phyloP scores from a whole-genome alignment of 92 coral and sea anemone genomes.

The Phenganax subtilis region DNA sequence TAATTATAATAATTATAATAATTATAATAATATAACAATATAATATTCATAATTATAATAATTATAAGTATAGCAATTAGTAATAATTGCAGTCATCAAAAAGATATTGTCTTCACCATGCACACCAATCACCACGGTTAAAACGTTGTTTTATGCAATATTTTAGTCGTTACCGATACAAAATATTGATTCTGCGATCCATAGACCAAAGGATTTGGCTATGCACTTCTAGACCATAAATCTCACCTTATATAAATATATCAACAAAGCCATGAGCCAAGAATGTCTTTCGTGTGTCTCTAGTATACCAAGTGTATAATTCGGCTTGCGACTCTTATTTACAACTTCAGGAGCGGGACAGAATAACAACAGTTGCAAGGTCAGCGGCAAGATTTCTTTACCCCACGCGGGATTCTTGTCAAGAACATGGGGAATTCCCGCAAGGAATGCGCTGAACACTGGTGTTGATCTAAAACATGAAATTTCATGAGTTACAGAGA shows the following conservation, averaged over 20 bases:
- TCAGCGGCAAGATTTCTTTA: slow-evolving; percentile 74
- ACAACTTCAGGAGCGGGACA: slow-evolving; percentile 95
- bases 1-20: no score
- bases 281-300: slow-evolving; percentile 70
- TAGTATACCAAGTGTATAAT: slow-evolving; percentile 73
- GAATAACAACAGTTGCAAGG: slow-evolving; percentile 81
- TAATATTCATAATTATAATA: no score
- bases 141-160: no score
- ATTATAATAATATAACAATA: no score
- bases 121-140: no score
- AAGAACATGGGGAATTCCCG: slow-evolving; percentile 86
- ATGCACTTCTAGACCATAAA: neutral
- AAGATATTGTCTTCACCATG: no score
- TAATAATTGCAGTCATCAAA: no score
- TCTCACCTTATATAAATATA: slow-evolving; percentile 82
- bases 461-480: slow-evolving; percentile 65
- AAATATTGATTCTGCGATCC: no score
- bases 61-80: no score
- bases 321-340: slow-evolving; percentile 72
- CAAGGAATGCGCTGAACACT: slow-evolving; percentile 94
- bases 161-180: no score
- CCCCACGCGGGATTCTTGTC: slow-evolving; percentile 99
- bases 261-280: slow-evolving; percentile 85
- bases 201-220: neutral
- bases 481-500: no score